These are phyloP conservation scores for Amphilophus citrinellus DNA, from an alignment of 2,113 vertebrate species.

Conservation along the genomic window DNA sequence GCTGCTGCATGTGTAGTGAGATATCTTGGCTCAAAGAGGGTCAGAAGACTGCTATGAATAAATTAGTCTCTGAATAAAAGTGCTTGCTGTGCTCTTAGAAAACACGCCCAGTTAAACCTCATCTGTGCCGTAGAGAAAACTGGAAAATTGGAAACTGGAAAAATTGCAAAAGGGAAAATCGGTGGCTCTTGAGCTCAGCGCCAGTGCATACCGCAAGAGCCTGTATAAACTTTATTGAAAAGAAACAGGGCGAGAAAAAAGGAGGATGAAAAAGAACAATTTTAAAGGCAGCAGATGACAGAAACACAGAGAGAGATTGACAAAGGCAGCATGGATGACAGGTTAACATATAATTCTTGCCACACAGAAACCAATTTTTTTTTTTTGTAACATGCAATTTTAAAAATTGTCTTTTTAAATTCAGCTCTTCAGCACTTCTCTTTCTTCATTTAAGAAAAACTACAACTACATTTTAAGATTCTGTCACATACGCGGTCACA, in stretches of 20 bases:
- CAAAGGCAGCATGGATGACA: not conserved
- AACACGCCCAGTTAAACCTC: not conserved
- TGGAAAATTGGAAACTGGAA: not conserved
- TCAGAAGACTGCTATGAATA: not conserved
- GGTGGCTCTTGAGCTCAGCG: not conserved
- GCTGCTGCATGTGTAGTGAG: not conserved
- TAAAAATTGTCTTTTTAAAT: not conserved
- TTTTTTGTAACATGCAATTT: not conserved
- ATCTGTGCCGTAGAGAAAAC: not conserved
- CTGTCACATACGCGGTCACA: not conserved
- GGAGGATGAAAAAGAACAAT: not conserved
- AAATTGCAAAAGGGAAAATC: not conserved
- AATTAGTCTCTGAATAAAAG: not conserved
- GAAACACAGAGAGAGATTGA: not conserved
- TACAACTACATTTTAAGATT: not conserved
- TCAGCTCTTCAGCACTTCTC: not conserved
- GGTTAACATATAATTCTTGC: not conserved
- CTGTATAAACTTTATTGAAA: not conserved
- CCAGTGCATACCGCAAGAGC: not conserved
- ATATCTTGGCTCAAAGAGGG: not conserved
- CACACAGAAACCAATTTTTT: not conserved
- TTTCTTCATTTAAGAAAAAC: not conserved
- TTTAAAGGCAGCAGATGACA: conserved; percentile 14
- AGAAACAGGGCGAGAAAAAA: not conserved
- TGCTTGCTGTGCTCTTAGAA: not conserved